phyloP scores from a whole-genome alignment of 2,797 vertebrate species.

The Lycodopsis pacificus region DNA sequence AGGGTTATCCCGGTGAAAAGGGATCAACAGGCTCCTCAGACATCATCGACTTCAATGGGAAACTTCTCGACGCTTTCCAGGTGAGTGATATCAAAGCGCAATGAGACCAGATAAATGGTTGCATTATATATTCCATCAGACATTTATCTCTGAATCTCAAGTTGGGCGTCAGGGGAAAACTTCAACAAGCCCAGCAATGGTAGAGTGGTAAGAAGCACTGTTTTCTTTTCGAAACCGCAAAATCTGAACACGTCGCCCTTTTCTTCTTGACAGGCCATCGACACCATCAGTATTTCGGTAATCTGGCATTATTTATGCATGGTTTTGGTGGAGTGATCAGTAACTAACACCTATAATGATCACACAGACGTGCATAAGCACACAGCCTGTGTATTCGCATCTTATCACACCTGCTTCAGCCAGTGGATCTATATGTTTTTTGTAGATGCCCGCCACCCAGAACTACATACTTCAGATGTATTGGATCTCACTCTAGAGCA shows the following conservation, averaged over 20 bases:
- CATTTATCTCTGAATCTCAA: conserved; percentile 16
- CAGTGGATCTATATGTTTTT: conserved; percentile 29
- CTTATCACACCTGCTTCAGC: conserved; percentile 37
- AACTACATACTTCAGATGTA: conserved; percentile 43
- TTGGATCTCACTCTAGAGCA: conserved; percentile 43
- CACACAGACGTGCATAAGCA: conserved; percentile 25
- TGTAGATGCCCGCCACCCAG: conserved; percentile 20
- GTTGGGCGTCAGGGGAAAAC: conserved; percentile 3
- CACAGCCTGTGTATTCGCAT: conserved; percentile 26
- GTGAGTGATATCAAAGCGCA: conserved; percentile 70
- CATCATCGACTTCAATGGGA: conserved; percentile 90
- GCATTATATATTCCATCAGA: not conserved
- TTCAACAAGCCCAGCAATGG: conserved; percentile 8
- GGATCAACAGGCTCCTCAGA: conserved; percentile 88
- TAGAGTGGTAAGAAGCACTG: not conserved
- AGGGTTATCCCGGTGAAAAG: conserved; percentile 91
- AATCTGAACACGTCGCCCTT: conserved; percentile 56
- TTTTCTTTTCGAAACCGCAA: conserved; percentile 7
- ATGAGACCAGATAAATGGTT: conserved; percentile 12
- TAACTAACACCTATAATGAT: conserved; percentile 63
- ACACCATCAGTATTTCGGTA: conserved; percentile 85
- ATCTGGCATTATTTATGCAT: conserved; percentile 70
- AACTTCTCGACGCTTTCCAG: conserved; percentile 91
- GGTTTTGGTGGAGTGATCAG: conserved; percentile 65
- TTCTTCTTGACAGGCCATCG: conserved; percentile 81